Evolutionary conservation across 2,113 vertebrate genomes (phyloP).

Genomic region (Malurus alboscapulatus): DNA sequence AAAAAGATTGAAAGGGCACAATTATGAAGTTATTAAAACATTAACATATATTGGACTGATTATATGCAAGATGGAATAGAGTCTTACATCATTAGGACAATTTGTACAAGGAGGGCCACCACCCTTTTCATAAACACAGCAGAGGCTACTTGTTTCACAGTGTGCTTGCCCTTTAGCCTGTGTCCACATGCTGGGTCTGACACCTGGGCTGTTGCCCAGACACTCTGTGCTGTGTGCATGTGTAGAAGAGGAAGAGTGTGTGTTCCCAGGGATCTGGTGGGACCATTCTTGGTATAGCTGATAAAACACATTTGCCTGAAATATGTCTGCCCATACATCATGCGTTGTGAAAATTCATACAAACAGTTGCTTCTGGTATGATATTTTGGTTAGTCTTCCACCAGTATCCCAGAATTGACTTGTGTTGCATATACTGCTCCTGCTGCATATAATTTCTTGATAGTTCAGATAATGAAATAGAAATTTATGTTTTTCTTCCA

Average conservation of each 20-base stretch:
- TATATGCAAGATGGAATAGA: not conserved
- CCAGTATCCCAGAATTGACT: not conserved
- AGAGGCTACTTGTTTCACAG: not conserved
- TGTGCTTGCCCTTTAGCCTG: not conserved
- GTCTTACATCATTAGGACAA: not conserved
- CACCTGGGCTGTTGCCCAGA: not conserved
- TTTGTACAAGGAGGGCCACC: not conserved
- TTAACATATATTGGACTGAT: not conserved
- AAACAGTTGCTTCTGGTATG: not conserved
- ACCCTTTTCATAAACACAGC: not conserved
- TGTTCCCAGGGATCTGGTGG: not conserved
- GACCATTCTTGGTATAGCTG: not conserved
- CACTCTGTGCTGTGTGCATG: fast-evolving
- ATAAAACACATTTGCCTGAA: not conserved
- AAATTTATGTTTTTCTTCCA: not conserved
- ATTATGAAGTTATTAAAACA: not conserved
- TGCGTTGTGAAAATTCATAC: not conserved
- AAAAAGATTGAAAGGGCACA: not conserved
- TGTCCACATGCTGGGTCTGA: not conserved
- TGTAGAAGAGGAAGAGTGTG: fast-evolving
- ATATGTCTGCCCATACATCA: not conserved
- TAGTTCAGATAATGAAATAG: not conserved
- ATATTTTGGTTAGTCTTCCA: not conserved
- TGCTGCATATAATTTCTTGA: not conserved
- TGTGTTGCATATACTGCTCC: not conserved